Evolutionary conservation across 1,140 invertebrate genomes (phyloP).

Genomic region (Diabrotica virgifera): DNA sequence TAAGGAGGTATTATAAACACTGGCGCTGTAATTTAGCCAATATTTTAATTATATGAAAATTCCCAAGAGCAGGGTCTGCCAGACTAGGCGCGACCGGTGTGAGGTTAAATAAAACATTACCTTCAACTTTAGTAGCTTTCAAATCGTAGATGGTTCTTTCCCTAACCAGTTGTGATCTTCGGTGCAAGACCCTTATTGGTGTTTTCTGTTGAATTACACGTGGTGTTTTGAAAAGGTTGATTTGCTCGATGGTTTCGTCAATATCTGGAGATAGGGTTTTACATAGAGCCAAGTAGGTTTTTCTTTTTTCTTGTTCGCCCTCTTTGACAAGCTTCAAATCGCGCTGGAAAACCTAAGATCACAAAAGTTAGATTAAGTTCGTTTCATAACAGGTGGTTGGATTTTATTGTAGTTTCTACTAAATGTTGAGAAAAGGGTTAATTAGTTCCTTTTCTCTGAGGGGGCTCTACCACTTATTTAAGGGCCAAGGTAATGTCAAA

Average conservation of each 20-base stretch:
- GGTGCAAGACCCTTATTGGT: constrained; percentile 81
- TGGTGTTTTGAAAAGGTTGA: constrained; percentile 24
- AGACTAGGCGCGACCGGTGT: no score
- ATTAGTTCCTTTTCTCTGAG: no score
- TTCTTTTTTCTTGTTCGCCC: constrained; percentile 83
- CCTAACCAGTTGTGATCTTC: constrained; percentile 67
- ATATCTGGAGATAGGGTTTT: constrained; percentile 52
- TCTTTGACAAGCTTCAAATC: constrained; percentile 73
- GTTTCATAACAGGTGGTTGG: no score
- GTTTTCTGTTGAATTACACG: constrained; percentile 64
- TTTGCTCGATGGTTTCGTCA: constrained; percentile 56
- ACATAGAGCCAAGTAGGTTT: constrained; percentile 80
- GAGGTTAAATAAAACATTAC: constrained; percentile 34
- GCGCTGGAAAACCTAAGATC: constrained; percentile 62
- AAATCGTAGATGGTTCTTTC: constrained; percentile 63
- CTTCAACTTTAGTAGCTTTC: constrained; percentile 49
- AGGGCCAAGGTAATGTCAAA: no score
- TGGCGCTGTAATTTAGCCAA: no score
- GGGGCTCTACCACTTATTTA: no score
- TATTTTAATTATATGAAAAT: no score
- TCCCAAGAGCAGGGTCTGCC: no score
- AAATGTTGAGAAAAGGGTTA: no score
- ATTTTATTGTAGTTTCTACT: no score
- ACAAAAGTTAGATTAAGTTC: no score
- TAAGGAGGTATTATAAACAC: no score